These are phyloP conservation scores for Halictus quadricinctus DNA, from an alignment of 2,888 invertebrate species.

Conservation along the genomic window DNA sequence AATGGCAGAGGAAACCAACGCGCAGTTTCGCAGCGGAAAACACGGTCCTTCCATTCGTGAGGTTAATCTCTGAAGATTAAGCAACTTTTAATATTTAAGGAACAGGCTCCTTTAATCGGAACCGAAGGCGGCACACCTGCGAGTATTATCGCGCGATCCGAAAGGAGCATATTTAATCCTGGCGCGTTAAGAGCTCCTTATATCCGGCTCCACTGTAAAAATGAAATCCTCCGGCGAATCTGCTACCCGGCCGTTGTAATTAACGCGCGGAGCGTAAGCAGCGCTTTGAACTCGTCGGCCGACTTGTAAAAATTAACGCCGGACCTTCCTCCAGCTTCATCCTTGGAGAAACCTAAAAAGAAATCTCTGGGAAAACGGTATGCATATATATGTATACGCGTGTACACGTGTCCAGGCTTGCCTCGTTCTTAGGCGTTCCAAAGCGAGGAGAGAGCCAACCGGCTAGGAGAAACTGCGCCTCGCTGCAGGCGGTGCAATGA, in stretches of 20 bases:
- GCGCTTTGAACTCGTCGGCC: not conserved
- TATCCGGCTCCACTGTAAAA: not conserved
- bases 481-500: not conserved
- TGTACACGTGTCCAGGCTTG: not conserved
- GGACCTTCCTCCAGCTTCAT: not conserved
- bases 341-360: not conserved
- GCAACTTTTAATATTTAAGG: not conserved
- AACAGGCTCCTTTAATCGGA: not conserved
- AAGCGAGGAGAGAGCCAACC: not conserved
- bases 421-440: not conserved
- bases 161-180: constrained; percentile 1
- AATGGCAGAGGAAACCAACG: too few species aligned
- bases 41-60: not conserved
- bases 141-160: not conserved
- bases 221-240: not conserved
- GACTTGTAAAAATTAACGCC: constrained; percentile 5
- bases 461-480: not conserved
- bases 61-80: not conserved
- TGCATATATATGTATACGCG: not conserved
- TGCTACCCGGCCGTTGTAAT: not conserved
- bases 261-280: not conserved
- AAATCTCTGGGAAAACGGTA: not conserved
- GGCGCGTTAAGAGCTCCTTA: not conserved
- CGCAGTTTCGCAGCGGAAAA: too few species aligned
- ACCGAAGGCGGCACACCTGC: not conserved